phyloP scores from a whole-genome alignment of 2,797 vertebrate species.

The Simalia tracyae region DNA sequence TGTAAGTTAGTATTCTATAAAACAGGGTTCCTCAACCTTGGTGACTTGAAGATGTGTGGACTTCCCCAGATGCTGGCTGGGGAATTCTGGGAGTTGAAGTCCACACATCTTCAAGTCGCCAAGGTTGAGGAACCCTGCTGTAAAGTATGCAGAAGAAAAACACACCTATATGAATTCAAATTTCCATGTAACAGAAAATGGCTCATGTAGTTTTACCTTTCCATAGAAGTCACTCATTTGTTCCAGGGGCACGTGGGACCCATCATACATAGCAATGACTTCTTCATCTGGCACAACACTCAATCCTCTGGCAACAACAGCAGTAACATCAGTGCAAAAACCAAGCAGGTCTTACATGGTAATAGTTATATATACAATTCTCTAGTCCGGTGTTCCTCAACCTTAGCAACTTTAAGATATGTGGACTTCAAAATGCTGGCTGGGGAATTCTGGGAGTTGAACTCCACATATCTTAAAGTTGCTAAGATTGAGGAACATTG shows the following conservation, averaged over 20 bases:
- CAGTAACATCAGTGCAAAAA: not conserved
- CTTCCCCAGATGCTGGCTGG: too few species aligned
- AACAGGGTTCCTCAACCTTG: too few species aligned
- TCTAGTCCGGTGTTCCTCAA: not conserved
- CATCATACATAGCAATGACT: slow-evolving; percentile 97
- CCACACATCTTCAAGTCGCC: too few species aligned
- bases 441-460: too few species aligned
- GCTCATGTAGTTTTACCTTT: slow-evolving; percentile 79
- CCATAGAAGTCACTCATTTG: slow-evolving; percentile 99
- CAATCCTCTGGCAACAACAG: slow-evolving; percentile 82
- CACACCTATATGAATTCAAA: not conserved
- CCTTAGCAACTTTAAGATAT: too few species aligned
- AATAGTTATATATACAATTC: not conserved
- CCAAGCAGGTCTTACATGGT: not conserved
- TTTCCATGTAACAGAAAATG: not conserved
- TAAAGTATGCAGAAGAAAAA: not conserved
- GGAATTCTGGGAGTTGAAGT: too few species aligned
- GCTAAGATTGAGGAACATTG: too few species aligned
- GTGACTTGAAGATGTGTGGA: too few species aligned
- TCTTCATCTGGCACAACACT: slow-evolving; percentile 91
- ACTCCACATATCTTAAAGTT: too few species aligned
- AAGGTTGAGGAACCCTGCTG: too few species aligned
- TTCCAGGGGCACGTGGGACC: slow-evolving; percentile 92
- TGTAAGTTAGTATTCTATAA: not conserved
- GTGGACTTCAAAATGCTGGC: too few species aligned